Base-by-base conservation (phyloP, 2,888 invertebrate genomes). In the Capitulum mitella region DNA sequence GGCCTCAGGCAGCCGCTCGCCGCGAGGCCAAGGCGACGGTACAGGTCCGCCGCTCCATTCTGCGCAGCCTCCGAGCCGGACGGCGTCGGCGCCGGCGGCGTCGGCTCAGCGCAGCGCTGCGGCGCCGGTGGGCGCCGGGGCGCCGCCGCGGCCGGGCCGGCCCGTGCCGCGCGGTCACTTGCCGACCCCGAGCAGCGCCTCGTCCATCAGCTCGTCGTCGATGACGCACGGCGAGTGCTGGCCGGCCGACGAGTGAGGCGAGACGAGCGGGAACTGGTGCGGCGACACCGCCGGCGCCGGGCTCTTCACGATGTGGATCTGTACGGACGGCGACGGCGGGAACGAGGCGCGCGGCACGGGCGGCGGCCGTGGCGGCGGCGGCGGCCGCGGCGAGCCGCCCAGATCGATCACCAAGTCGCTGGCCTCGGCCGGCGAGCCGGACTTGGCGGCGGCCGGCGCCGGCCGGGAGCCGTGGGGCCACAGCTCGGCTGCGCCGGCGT, bases 141-240 rank as follows among this genome's bases (percentile, higher is more conserved):
- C 14, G 54, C 6, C 26, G 26, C 26, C 26, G 54, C 54, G 26
- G 26, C 6, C 26, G 3, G 26, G 26, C 26, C 19, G 26, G 54
- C 26, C 14, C 54, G 54, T 22, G 26, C 54, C 8, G 26, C 79
- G 46, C 61, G 37, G 54, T 83, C 88, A 92, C 89, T 92, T 92
- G 70, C 92, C 91, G 83, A 92, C 89, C 16, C 92, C 92, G 78
- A 93, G 91, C 77, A 94, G 87, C 12, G 93, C 93, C 85, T 93
- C 94, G 85, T 95, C 94, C 92, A 94, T 94, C 34, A 94, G 89
- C 84, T 95, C 95, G 85, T 95, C 95, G 84, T 95, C 95, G 76
- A 94, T 93, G 83, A 93, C 92, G 83, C 92, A 92, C 32, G 93
- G 92, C 2, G 86, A 85, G 12, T 93, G 92, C 79, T 84, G 84